Evolutionary conservation across 1,140 invertebrate genomes (phyloP).

Genomic region (Lethrus apterus): DNA sequence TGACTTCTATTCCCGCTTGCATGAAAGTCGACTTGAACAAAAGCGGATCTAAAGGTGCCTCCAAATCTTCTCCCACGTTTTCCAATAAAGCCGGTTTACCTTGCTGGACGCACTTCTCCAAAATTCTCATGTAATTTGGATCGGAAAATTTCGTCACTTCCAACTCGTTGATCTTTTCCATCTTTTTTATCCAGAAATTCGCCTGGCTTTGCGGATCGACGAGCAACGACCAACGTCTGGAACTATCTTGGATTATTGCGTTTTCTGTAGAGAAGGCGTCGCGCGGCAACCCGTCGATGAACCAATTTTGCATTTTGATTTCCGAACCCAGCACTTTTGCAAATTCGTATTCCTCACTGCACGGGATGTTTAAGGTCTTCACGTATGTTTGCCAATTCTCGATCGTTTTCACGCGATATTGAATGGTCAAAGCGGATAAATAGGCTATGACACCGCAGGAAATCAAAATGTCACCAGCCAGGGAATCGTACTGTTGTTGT

Average conservation of each 20-base stretch:
- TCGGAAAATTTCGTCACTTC: constrained; percentile 74
- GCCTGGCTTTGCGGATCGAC: constrained; percentile 85
- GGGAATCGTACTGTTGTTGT: constrained; percentile 67
- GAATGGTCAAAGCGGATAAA: constrained; percentile 72
- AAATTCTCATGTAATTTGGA: constrained; percentile 72
- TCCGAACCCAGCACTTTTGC: constrained; percentile 70
- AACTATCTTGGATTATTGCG: constrained; percentile 76
- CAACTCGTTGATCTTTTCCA: constrained; percentile 78
- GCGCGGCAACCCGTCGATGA: constrained; percentile 75
- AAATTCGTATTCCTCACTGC: constrained; percentile 66
- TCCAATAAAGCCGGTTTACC: constrained; percentile 80
- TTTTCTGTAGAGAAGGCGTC: constrained; percentile 89
- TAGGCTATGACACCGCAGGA: constrained; percentile 89
- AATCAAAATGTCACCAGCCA: constrained; percentile 81
- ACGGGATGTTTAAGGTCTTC: constrained; percentile 63
- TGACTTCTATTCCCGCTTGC: constrained; percentile 68
- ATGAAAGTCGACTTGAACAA: constrained; percentile 75
- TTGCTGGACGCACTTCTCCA: constrained; percentile 76
- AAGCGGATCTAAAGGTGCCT: constrained; percentile 77
- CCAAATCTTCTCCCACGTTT: constrained; percentile 76
- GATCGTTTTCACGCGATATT: constrained; percentile 53
- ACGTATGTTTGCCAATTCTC: constrained; percentile 65
- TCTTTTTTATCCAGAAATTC: constrained; percentile 87
- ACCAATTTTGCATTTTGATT: constrained; percentile 82
- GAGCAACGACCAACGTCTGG: constrained; percentile 76